phyloP scores from a whole-genome alignment of 1,140 invertebrate species.

The Stegodyphus dumicola region DNA sequence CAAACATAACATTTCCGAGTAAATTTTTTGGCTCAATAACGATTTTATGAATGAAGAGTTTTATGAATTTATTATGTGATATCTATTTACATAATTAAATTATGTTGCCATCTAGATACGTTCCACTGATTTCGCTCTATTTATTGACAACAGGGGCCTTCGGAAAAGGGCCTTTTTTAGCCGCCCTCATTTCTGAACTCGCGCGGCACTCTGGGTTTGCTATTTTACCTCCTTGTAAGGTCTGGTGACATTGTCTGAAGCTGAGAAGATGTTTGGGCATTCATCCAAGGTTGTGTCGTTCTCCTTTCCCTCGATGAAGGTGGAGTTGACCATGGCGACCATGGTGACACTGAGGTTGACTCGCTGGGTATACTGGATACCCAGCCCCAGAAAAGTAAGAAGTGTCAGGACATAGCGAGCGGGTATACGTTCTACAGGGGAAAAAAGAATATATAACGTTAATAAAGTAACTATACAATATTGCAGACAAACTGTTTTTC shows the following conservation, averaged over 20 bases:
- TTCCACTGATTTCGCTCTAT: no score
- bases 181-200: neutral
- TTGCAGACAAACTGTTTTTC: neutral
- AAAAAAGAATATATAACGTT: neutral
- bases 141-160: no score
- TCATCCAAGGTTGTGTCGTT: constrained; percentile 47
- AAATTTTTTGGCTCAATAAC: no score
- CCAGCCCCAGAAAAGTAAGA: constrained; percentile 62
- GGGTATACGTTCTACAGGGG: constrained; percentile 54
- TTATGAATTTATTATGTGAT: no score
- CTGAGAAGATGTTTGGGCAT: constrained; percentile 32
- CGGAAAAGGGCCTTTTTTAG: no score
- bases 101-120: no score
- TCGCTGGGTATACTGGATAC: constrained; percentile 63
- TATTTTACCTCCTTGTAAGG: constrained; percentile 44
- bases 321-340: constrained; percentile 63
- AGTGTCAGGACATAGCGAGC: constrained; percentile 60
- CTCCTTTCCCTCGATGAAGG: constrained; percentile 32
- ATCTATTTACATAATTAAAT: no score
- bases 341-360: constrained; percentile 64
- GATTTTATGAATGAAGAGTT: no score
- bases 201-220: neutral
- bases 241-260: constrained; percentile 8
- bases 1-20: no score
- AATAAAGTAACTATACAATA: neutral